phyloP scores from a whole-genome alignment of 2,888 invertebrate genomes.

The Iselma pallidipennis region DNA sequence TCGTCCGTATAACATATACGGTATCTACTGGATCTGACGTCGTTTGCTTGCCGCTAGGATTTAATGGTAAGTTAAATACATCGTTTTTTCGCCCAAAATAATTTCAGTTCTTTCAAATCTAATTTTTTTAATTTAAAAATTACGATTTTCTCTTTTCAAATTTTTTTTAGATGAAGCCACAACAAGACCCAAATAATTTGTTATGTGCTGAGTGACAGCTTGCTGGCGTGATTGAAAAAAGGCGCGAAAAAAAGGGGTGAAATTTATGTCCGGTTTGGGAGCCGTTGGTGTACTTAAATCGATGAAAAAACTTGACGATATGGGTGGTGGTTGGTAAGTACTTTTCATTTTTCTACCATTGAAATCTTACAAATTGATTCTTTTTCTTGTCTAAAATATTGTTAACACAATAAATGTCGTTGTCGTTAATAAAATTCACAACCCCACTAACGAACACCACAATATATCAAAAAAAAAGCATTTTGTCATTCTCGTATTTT shows the following conservation, averaged over 20 bases:
- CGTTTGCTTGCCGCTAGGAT: constrained; percentile 31
- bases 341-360: background rate
- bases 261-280: constrained; percentile 44
- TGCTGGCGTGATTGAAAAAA: too few relatives aligned
- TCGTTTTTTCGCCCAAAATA: background rate
- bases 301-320: constrained; percentile 22
- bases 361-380: too few relatives aligned
- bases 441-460: background rate
- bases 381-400: background rate
- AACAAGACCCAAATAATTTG: constrained; percentile 13
- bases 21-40: constrained; percentile 41
- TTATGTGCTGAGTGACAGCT: constrained; percentile 29
- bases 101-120: background rate
- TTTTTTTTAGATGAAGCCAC: constrained; percentile 33
- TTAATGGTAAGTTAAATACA: constrained; percentile 19
- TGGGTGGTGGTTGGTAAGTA: constrained; percentile 29
- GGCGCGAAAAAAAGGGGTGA: too few relatives aligned
- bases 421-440: background rate
- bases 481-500: constrained; percentile 54
- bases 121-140: constrained; percentile 7
- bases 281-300: constrained; percentile 39
- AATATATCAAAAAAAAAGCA: constrained; percentile 47
- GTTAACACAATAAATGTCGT: background rate
- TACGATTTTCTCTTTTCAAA: constrained; percentile 2
- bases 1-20: background rate